Percentiles rank a stretch among this genome's conserved stretches.
These are phyloP conservation scores for Nothoprocta pentlandii DNA, from an alignment of 2,113 vertebrate species.

Conservation along the genomic window DNA sequence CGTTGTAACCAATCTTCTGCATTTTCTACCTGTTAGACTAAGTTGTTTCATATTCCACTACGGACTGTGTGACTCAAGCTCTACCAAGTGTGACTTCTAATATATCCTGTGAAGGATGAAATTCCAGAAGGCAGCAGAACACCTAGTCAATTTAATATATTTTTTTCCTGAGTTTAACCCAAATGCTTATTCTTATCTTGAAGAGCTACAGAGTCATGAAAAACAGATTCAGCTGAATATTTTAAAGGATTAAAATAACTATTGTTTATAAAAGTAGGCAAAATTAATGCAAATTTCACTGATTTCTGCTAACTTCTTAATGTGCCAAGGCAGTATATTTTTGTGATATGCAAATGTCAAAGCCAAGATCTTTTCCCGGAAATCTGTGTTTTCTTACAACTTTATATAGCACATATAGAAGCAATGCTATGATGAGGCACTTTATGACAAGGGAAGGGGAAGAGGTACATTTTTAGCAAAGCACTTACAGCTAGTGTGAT, in stretches of 20 bases:
- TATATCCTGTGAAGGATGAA: background rate
- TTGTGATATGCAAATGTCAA: conserved; percentile 24
- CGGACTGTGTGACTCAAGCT: background rate
- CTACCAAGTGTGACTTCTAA: background rate
- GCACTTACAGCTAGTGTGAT: background rate
- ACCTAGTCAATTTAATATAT: conserved; percentile 3
- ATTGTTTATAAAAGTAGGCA: conserved; percentile 8
- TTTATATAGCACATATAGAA: conserved; percentile 12
- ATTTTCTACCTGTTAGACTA: background rate
- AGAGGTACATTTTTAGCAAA: background rate
- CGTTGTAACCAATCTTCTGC: background rate
- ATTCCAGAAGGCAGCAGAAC: background rate
- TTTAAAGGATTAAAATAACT: conserved; percentile 42
- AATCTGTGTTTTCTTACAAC: conserved; percentile 28
- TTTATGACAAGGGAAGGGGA: background rate
- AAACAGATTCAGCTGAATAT: conserved; percentile 1
- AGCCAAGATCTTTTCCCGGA: conserved; percentile 47
- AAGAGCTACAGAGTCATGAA: background rate
- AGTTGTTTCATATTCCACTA: background rate
- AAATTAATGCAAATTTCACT: conserved; percentile 29
- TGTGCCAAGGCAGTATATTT: conserved; percentile 29
- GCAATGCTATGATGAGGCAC: background rate
- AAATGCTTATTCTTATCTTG: conserved; percentile 20
- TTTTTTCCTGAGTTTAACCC: background rate
- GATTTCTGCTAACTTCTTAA: conserved; percentile 19